Conservation (phyloP, 2,888 invertebrate species). For the Pecten maximus region DNA sequence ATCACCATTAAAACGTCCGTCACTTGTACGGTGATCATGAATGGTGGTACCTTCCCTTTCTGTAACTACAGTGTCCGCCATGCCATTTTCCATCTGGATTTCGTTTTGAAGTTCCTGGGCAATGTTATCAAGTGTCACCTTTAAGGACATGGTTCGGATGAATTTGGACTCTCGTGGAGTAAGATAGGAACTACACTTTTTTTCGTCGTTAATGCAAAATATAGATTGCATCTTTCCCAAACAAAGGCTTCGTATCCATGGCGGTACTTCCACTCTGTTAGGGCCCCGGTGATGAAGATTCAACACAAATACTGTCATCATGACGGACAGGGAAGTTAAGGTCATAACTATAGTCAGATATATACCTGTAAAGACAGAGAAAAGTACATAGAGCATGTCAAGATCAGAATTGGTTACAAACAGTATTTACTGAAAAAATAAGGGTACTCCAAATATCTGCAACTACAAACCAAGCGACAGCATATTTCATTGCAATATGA, state of each 20-base stretch:
- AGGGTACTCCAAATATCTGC: too few species aligned
- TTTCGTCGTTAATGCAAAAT: slow-evolving; percentile 59
- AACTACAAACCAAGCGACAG: too few species aligned
- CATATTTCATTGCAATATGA: too few species aligned
- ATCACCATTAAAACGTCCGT: slow-evolving; percentile 40
- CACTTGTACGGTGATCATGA: slow-evolving; percentile 42
- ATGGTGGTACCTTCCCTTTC: slow-evolving; percentile 52
- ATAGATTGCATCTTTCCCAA: slow-evolving; percentile 62
- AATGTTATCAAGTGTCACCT: slow-evolving; percentile 81
- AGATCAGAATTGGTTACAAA: too few species aligned
- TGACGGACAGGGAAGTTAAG: slow-evolving; percentile 85
- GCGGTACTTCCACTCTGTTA: slow-evolving; percentile 83
- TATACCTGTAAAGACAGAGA: slow-evolving; percentile 82
- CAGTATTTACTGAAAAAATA: too few species aligned
- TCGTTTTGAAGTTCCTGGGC: slow-evolving; percentile 81
- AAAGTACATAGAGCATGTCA: too few species aligned
- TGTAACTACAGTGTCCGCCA: slow-evolving; percentile 49
- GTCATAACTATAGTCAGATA: slow-evolving; percentile 86
- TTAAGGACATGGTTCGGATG: slow-evolving; percentile 78
- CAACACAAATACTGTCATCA: slow-evolving; percentile 85
- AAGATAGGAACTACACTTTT: neutral
- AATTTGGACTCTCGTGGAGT: slow-evolving; percentile 63
- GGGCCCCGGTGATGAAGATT: slow-evolving; percentile 85
- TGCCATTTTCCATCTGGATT: slow-evolving; percentile 68
- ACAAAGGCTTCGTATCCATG: slow-evolving; percentile 82